Evolutionary conservation across 2,113 vertebrate genomes (phyloP).

Genomic region (Callithrix jacchus): DNA sequence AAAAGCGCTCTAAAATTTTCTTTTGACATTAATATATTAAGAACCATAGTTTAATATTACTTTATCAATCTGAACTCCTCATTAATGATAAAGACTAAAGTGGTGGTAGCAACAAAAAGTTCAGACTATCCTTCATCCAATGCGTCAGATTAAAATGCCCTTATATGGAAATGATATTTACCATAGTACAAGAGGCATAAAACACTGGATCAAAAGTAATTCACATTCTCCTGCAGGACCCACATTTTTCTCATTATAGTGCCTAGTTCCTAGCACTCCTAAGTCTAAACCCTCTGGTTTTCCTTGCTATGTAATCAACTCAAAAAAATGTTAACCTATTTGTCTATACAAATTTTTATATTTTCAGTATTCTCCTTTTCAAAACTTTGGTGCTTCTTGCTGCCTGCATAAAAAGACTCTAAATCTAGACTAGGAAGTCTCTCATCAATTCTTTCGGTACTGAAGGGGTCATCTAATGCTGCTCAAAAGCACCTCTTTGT

Average conservation of each 20-base stretch:
- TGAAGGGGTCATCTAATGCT: background rate
- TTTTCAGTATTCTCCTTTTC: background rate
- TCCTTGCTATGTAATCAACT: background rate
- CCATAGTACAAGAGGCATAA: background rate
- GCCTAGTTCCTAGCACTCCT: background rate
- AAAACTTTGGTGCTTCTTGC: background rate
- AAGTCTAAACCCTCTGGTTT: background rate
- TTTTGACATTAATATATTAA: background rate
- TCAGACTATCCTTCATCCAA: background rate
- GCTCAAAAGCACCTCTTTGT: background rate
- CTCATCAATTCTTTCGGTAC: background rate
- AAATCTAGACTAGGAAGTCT: background rate
- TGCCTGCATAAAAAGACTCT: background rate
- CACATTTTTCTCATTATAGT: background rate
- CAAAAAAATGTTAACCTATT: background rate
- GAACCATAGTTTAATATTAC: background rate
- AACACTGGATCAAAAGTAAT: background rate
- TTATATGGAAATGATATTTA: background rate
- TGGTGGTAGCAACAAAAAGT: background rate
- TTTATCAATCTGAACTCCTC: background rate
- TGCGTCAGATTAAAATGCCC: background rate
- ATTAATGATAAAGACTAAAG: background rate
- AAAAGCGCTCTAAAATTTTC: background rate
- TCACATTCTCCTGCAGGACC: background rate
- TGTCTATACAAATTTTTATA: background rate